Percentiles rank a stretch among this genome's conserved stretches.
phyloP scores from a whole-genome alignment of 2,888 invertebrate genomes.

The Yponomeuta cagnagella region DNA sequence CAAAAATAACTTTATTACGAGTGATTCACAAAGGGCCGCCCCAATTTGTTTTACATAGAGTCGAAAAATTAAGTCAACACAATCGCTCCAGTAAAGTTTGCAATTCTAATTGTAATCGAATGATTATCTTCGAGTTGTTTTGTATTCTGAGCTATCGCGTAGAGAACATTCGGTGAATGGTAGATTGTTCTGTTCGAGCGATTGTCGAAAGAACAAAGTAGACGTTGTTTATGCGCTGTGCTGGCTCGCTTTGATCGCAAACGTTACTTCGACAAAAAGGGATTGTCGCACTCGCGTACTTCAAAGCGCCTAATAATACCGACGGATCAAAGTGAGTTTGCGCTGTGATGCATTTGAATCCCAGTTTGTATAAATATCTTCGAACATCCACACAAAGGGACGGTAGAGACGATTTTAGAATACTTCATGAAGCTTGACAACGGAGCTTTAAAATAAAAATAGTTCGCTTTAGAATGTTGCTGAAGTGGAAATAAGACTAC shows the following conservation, averaged over 20 bases:
- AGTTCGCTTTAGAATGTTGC: not conserved
- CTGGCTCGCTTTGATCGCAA: not conserved
- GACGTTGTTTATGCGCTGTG: not conserved
- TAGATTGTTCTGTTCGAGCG: not conserved
- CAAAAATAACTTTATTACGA: constrained; percentile 1
- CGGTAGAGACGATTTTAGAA: not conserved
- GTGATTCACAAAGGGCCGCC: not conserved
- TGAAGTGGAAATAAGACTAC: too few species aligned
- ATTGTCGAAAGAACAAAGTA: not conserved
- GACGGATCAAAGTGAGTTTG: not conserved
- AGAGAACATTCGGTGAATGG: not conserved
- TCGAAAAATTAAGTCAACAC: not conserved
- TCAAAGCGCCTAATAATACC: not conserved
- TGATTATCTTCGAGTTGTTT: not conserved
- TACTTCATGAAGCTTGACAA: not conserved
- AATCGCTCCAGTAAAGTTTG: not conserved
- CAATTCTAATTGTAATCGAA: not conserved
- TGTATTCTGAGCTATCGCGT: not conserved
- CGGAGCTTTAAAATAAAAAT: not conserved
- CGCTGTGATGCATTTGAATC: not conserved
- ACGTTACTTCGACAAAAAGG: not conserved
- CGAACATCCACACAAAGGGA: not conserved
- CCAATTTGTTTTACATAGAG: not conserved
- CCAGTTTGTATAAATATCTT: not conserved
- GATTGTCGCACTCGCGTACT: not conserved